Evolutionary conservation across 2,113 vertebrate species (phyloP).

Genomic region (Cyanoramphus novaezelandiae): DNA sequence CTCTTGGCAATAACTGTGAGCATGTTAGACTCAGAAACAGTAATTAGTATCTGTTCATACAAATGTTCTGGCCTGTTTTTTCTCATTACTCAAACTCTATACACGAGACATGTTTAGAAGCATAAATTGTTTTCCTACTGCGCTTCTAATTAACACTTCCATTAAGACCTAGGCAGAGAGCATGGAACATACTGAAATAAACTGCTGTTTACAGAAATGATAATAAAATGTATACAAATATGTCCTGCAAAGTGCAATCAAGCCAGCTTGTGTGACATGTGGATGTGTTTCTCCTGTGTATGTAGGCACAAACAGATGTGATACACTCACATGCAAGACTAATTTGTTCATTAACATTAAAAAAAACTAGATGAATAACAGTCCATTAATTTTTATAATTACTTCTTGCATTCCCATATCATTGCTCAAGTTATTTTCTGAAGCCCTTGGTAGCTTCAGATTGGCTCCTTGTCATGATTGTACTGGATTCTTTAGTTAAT

Average conservation of each 20-base stretch:
- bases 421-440: constrained; percentile 3
- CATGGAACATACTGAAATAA: constrained; percentile 54
- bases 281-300: constrained; percentile 24
- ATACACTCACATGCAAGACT: constrained; percentile 33
- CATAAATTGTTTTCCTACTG: constrained; percentile 57
- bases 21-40: not conserved
- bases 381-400: constrained; percentile 60
- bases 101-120: constrained; percentile 45
- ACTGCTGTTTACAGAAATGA: constrained; percentile 53
- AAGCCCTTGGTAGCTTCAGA: not conserved
- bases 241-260: constrained; percentile 49
- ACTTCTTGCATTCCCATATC: not conserved
- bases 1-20: not conserved
- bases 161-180: constrained; percentile 52
- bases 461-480: not conserved
- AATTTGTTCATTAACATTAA: constrained; percentile 53
- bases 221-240: constrained; percentile 60
- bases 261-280: constrained; percentile 54
- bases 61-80: constrained; percentile 45
- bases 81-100: constrained; percentile 59
- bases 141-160: constrained; percentile 62
- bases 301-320: constrained; percentile 50
- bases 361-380: constrained; percentile 14
- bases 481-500: not conserved
- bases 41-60: constrained; percentile 51